These are phyloP conservation scores for Prenolepis imparis DNA, from an alignment of 2,888 invertebrate species.

Conservation along the genomic window DNA sequence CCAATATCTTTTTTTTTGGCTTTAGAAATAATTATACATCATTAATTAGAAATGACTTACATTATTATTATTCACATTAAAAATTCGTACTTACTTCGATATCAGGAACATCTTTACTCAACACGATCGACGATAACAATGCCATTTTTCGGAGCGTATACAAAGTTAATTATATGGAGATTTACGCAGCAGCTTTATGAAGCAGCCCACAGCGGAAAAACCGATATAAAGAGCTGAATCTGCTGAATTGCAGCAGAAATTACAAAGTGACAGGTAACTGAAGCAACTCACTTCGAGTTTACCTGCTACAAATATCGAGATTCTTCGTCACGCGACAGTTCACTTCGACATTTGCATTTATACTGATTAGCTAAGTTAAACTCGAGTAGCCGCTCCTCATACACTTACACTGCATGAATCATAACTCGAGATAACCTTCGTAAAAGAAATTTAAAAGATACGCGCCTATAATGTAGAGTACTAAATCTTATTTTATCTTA, in stretches of 20 bases:
- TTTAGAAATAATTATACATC: not conserved
- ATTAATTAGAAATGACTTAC: not conserved
- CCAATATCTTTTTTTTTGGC: not conserved
- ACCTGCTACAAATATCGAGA: not conserved
- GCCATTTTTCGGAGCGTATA: slow-evolving; percentile 58
- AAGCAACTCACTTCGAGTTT: slow-evolving; percentile 78
- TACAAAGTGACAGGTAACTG: slow-evolving; percentile 68
- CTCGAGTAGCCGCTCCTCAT: not conserved
- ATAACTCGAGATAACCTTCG: not conserved
- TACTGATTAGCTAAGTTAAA: not conserved
- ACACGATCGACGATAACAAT: slow-evolving; percentile 68
- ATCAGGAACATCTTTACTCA: slow-evolving; percentile 93
- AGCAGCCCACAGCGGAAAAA: not conserved
- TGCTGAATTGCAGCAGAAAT: not conserved
- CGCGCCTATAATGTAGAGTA: not conserved
- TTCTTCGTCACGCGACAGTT: not conserved
- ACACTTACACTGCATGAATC: too few species aligned
- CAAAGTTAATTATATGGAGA: not conserved
- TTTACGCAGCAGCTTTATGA: not conserved
- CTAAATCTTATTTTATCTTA: not conserved
- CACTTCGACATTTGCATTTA: not conserved
- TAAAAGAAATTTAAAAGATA: not conserved
- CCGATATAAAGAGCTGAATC: not conserved
- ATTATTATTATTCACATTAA: not conserved
- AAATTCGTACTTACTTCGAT: slow-evolving; percentile 90